phyloP scores from a whole-genome alignment of 2,113 vertebrate species.

The Spermophilus dauricus region DNA sequence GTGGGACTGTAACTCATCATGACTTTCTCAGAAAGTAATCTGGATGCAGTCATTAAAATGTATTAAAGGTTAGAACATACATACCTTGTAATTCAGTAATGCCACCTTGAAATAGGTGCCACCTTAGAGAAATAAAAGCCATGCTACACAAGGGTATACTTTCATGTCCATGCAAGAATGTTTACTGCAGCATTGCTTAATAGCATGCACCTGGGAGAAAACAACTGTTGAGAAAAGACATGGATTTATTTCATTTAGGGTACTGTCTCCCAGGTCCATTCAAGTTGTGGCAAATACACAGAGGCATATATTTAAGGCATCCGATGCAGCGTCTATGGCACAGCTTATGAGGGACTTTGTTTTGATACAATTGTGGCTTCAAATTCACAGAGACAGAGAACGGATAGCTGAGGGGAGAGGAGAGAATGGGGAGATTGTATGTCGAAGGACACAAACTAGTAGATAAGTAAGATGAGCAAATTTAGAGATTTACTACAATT shows the following conservation, averaged over 20 bases:
- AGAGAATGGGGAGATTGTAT: no score
- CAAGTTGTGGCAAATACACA: neutral
- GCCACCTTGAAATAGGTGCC: neutral
- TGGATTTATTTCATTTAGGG: neutral
- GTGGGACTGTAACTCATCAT: neutral
- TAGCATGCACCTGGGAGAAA: neutral
- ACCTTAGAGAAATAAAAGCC: neutral
- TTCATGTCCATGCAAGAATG: rapidly evolving
- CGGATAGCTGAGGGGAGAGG: neutral
- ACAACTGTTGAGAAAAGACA: neutral
- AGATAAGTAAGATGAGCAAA: neutral
- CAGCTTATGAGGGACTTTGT: neutral
- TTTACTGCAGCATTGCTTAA: no score
- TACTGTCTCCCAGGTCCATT: no score
- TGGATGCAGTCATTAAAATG: neutral
- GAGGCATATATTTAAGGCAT: no score
- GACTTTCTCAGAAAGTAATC: neutral
- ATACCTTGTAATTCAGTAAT: neutral
- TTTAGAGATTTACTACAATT: neutral
- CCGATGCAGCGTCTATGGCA: no score
- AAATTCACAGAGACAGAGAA: neutral
- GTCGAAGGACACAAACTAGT: neutral
- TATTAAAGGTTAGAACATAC: neutral
- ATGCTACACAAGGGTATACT: no score
- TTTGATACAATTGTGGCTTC: neutral